Evolutionary conservation across 2,888 invertebrate genomes (phyloP).

Genomic region (Lathronympha strigana): DNA sequence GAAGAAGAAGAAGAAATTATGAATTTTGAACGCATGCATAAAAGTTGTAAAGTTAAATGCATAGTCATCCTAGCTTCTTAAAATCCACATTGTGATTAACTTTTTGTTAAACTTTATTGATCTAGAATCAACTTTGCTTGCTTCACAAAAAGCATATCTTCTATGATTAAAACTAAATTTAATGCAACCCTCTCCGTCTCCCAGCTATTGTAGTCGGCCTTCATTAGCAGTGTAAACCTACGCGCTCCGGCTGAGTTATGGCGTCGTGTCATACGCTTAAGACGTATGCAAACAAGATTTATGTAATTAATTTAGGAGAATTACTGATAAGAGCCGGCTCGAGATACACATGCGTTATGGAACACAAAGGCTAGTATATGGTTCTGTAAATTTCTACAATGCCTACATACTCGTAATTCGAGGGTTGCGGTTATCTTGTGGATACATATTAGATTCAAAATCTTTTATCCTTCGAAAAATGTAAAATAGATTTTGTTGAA

Average conservation of each 20-base stretch:
- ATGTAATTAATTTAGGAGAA: slow-evolving; percentile 83
- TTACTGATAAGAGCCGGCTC: slow-evolving; percentile 71
- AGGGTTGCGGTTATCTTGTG: neutral
- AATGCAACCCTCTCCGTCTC: slow-evolving; percentile 48
- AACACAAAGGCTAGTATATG: slow-evolving; percentile 63
- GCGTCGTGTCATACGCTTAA: slow-evolving; percentile 81
- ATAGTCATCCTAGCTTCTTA: too few relatives aligned
- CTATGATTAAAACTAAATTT: slow-evolving; percentile 33
- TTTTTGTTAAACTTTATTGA: too few relatives aligned
- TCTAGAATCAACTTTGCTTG: too few relatives aligned
- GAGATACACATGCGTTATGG: slow-evolving; percentile 71
- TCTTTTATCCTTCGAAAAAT: too few relatives aligned
- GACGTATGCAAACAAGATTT: slow-evolving; percentile 84
- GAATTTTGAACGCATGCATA: too few relatives aligned
- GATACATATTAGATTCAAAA: too few relatives aligned
- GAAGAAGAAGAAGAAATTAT: too few relatives aligned
- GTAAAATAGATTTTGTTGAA: too few relatives aligned
- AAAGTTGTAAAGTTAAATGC: too few relatives aligned
- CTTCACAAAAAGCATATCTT: neutral
- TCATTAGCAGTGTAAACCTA: slow-evolving; percentile 79
- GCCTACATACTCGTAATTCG: neutral
- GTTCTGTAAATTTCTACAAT: slow-evolving; percentile 9
- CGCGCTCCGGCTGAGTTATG: slow-evolving; percentile 76
- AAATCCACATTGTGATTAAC: too few relatives aligned
- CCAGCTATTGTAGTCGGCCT: slow-evolving; percentile 66